Base-by-base conservation (phyloP, 2,888 invertebrate genomes). In the Leucophora obtusa region DNA sequence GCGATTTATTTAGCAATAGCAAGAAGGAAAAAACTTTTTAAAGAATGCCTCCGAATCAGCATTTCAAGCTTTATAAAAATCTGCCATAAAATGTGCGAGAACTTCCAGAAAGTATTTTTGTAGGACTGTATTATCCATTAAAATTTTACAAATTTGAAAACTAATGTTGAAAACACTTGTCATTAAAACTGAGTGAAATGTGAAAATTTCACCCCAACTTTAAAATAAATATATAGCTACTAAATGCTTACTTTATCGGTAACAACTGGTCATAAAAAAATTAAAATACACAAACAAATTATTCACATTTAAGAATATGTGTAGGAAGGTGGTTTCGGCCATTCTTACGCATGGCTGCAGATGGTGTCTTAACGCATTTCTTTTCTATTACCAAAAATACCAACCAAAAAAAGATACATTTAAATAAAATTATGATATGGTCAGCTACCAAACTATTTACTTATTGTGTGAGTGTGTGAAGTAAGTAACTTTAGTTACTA, bases 301-400 rank as follows among this genome's bases (percentile, higher is more conserved):
- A 66, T 63, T 21, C 56, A 43, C 33, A 63, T 58, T 79, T 50
- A 63, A 15, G 11, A 63, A 33, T 53, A 10, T 63, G 17, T 35
- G 68, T 59, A 62, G 50, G 85, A 83, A 88, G 87, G 87, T 86
- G 86, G 86, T 86, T 87, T 83, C 83, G 87, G 83, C 84, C 85
- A 83, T 83, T 87, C 86, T 83, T 87, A 88, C 86, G 88, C 86
- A 84, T 86, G 85, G 87, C 79, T 87, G 86, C 53, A 60, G 47
- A 56, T 65, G 38, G 38, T 69, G 54, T 72, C 47, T 82, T 69
- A 58, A 65, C 65, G 43, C 21, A 75, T 33, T 58, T 28, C 28
- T 58, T 2, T 54, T 9, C 43, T 24, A 24, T 8, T 17, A 15
- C 2, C 17, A 58, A 17, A 35, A 24, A 68, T 10, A 63, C 51